Conservation (phyloP, 1,140 invertebrate genomes). For the Galendromus occidentalis region DNA sequence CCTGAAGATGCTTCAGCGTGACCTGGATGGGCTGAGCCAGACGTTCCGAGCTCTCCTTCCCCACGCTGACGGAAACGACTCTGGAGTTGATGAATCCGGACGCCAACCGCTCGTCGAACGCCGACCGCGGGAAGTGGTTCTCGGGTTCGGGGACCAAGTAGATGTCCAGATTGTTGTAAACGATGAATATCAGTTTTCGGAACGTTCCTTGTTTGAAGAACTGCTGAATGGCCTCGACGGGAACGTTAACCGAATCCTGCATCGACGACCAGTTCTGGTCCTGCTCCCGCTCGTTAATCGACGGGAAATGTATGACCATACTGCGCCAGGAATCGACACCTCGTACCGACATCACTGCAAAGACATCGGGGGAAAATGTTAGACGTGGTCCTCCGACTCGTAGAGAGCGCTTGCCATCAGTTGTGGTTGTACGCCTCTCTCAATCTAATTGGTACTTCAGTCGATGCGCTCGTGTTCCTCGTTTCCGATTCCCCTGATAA, state of each 20-base stretch:
- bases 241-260: neutral
- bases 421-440: no score
- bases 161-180: slow-evolving; percentile 1
- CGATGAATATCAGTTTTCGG: neutral
- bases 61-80: neutral
- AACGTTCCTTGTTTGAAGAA: neutral
- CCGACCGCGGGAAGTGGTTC: neutral
- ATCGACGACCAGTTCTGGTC: slow-evolving; percentile 8
- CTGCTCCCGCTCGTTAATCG: neutral
- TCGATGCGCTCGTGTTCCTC: no score
- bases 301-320: neutral
- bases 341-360: neutral
- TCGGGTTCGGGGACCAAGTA: slow-evolving; percentile 1
- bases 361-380: neutral
- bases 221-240: slow-evolving; percentile 5
- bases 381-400: no score
- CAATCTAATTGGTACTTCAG: no score
- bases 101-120: neutral
- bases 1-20: neutral
- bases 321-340: slow-evolving; percentile 1
- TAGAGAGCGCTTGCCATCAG: no score
- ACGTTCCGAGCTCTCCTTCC: neutral
- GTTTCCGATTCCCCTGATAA: no score
- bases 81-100: neutral
- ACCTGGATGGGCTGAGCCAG: neutral